Base-by-base conservation (phyloP, 2,797 vertebrate genomes). In the Chromis chromis region DNA sequence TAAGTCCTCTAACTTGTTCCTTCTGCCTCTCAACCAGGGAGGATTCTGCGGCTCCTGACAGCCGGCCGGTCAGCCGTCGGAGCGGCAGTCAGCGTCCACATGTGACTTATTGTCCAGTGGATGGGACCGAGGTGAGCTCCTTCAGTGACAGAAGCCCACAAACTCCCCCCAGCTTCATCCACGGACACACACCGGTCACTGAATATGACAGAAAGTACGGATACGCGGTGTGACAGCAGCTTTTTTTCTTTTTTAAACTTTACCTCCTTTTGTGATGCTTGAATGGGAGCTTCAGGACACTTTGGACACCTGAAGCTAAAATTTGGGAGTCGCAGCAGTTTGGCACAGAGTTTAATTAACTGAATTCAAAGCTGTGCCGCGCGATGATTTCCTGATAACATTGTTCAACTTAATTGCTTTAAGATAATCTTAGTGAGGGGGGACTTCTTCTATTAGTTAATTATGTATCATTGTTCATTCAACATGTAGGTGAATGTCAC, bases 41-140 rank as follows among this genome's bases (percentile, higher is more conserved):
- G 84, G 95, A 95, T 0, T 90, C 73, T 2, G 74, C 67, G 0
- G 89, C 94, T 21, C 95, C 95, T 0, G 89, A 91, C 74, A 96
- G 94, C 77, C 92, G 94, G n/a, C 85, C 84, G 0, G 56, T 57
- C 59, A 95, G 93, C 79, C 91, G 93, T 31, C 88, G 88, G 24
- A 85, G 82, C 1, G 3, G 78, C 82, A 86, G 85, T 78, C 88
- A 85, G 57, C 83, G 86, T 53, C 94, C 93, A 1, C 88, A 85
- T 70, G 87, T 73, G 14, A 64, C 64, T 12, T 92, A 92, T 79
- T 76, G 72, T 61, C 90, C 63, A 0, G 77, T 88, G 14, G 76
- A 53, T 4, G 53, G 27, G 31, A 40, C 52, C 0, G 70, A 86
- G 1, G 6, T 28, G 21, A 71, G 19, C 54, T 70, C 52, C 2